phyloP scores from a whole-genome alignment of 2,797 vertebrate genomes.

The Gila robusta region DNA sequence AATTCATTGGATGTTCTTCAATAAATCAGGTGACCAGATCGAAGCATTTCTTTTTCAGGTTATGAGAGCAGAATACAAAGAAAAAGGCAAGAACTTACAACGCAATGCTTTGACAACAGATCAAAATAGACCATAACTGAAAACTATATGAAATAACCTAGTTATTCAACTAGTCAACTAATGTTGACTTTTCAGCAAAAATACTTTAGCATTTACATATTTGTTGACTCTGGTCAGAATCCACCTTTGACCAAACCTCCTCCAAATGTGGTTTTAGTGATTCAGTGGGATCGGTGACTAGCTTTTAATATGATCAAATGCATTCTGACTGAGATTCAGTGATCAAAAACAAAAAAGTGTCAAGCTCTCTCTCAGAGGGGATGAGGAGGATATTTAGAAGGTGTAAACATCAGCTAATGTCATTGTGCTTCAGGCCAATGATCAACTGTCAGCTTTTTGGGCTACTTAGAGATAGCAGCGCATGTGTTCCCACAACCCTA shows the following conservation, averaged over 20 bases:
- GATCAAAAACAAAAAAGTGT: neutral
- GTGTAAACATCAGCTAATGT: constrained; percentile 38
- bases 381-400: constrained; percentile 65
- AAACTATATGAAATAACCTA: neutral
- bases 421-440: constrained; percentile 35
- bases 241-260: neutral
- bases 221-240: neutral
- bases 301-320: neutral
- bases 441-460: constrained; percentile 63
- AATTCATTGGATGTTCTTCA: constrained; percentile 4
- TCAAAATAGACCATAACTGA: neutral
- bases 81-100: neutral
- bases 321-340: neutral
- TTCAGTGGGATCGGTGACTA: neutral
- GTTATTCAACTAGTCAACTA: neutral
- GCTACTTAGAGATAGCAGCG: constrained; percentile 32
- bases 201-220: neutral
- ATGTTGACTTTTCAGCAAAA: neutral
- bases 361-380: constrained; percentile 67
- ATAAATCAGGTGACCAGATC: neutral
- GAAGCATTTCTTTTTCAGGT: neutral
- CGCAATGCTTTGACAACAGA: neutral
- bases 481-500: constrained; percentile 41
- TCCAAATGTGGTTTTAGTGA: neutral
- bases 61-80: neutral